These are phyloP conservation scores for Machaerirhynchus nigripectus DNA, from an alignment of 2,113 vertebrate species.

Conservation along the genomic window DNA sequence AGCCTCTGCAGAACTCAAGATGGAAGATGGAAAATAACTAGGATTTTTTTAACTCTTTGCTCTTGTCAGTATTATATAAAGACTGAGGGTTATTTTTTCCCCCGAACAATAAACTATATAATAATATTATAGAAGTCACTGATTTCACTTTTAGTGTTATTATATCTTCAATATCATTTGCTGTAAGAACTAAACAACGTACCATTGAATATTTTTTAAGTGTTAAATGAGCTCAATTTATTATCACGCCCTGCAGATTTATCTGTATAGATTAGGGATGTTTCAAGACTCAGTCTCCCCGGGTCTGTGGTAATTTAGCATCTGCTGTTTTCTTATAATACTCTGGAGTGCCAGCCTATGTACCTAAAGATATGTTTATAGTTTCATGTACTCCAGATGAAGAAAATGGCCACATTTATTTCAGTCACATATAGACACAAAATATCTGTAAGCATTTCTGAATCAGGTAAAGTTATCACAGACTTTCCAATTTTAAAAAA, in stretches of 20 bases:
- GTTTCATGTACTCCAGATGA: background rate
- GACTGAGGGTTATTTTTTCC: background rate
- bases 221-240: background rate
- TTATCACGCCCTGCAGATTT: background rate
- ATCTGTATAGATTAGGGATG: background rate
- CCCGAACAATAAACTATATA: background rate
- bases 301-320: background rate
- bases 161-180: background rate
- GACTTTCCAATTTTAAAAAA: background rate
- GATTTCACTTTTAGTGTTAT: background rate
- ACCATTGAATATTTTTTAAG: background rate
- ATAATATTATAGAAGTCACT: background rate
- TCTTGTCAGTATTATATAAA: background rate
- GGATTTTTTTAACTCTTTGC: background rate
- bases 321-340: background rate
- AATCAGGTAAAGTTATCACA: background rate
- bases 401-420: background rate
- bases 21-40: background rate
- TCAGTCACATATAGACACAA: background rate
- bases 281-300: background rate
- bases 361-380: background rate
- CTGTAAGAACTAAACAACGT: background rate
- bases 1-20: background rate
- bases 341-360: background rate
- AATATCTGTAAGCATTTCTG: background rate